Base-by-base conservation (phyloP, 2,888 invertebrate genomes). In the Hypomecis punctinalis region DNA sequence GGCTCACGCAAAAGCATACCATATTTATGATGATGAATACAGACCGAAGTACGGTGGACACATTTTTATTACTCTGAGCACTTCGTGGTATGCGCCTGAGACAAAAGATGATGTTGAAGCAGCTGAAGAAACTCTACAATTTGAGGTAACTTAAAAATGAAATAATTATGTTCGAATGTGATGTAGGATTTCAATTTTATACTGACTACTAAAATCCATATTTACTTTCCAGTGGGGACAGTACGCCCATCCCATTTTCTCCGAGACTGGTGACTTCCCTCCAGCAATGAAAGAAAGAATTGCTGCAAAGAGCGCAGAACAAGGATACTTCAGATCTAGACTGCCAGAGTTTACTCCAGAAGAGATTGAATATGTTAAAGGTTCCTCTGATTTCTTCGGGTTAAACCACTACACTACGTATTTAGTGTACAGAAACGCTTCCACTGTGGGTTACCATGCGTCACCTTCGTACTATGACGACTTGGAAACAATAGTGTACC, bases 351-450 rank as follows among this genome's bases (percentile, higher is more conserved):
- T 94, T 69, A 93, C 93, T 6, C 47, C 73, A 0, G 88, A 93
- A 47, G 95, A 95, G 88, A 90, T 94, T 7, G 81, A 85, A 49
- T 85, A 86, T 51, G 93, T 95, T 58, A 86, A 82, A 8, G 94
- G 86, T 23, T 66, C 76, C 2, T 89, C 93, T 1, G 96, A 96
- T 77, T 96, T 94, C 84, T 91, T 96, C 66, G 95, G 95, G 10
- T 79, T 96, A 37, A 96, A 96, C 74, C 92, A 94, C 61, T 96
- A 96, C 78, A 93, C 94, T 0, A 83, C 93, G 3, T 81, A 79
- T 63, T 71, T 93, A 61, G 82, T 79, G 7, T 87, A 82, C 1
- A 65, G 58, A 52, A 67, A 67, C 40, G 67, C 55, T n/a, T 67
- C 67, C 7, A 56, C 51, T 6, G 13, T 36, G 3, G 47, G 58